Evolutionary conservation across 2,113 vertebrate genomes (phyloP).

Genomic region (Pagrus major): DNA sequence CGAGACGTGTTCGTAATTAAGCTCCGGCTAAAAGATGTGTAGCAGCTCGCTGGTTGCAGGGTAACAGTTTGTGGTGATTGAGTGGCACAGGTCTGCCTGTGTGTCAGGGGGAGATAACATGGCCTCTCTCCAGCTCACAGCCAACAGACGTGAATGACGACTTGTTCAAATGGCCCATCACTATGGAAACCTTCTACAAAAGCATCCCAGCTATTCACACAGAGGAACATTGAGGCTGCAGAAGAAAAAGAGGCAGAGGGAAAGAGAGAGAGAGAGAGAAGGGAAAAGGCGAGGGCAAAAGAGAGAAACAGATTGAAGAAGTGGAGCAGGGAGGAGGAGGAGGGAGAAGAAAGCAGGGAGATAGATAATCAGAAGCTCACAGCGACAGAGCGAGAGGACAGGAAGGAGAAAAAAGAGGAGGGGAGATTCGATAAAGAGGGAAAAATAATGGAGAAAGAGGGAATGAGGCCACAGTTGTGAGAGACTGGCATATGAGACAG

Average conservation of each 20-base stretch:
- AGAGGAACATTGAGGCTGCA: constrained; percentile 60
- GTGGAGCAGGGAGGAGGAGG: constrained; percentile 30
- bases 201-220: constrained; percentile 82
- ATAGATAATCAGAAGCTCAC: constrained; percentile 53
- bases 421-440: constrained; percentile 3
- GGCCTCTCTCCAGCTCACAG: constrained; percentile 67
- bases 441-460: constrained; percentile 42
- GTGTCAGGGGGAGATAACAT: constrained; percentile 65
- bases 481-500: constrained; percentile 56
- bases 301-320: constrained; percentile 59
- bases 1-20: constrained; percentile 38
- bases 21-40: neutral
- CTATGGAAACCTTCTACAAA: constrained; percentile 82
- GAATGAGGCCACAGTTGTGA: constrained; percentile 62
- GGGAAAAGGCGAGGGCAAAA: constrained; percentile 1
- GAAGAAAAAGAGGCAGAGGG: constrained; percentile 36
- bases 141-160: constrained; percentile 75
- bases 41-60: constrained; percentile 21
- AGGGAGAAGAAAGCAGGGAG: constrained; percentile 33
- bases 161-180: constrained; percentile 79
- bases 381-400: constrained; percentile 29
- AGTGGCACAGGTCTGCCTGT: constrained; percentile 49
- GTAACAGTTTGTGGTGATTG: constrained; percentile 48
- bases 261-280: neutral
- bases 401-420: constrained; percentile 8